Evolutionary conservation across 1,140 invertebrate genomes (phyloP).

Genomic region (Drosophila bipectinata): DNA sequence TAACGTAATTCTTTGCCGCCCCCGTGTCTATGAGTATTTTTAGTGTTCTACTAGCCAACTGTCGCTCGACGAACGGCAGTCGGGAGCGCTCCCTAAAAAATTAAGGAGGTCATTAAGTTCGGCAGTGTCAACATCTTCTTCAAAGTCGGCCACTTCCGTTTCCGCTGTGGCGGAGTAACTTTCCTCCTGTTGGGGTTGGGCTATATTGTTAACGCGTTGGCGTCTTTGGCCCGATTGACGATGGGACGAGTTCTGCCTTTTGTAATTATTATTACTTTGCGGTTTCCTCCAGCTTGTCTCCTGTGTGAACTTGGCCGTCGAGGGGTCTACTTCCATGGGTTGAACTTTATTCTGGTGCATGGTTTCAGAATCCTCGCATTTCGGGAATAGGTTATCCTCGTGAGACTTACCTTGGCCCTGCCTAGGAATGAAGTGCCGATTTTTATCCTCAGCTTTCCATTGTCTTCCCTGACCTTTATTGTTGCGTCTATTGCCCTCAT

Average conservation of each 20-base stretch:
- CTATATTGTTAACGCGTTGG: not conserved
- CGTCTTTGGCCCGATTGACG: slow-evolving; percentile 3
- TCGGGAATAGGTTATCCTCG: no score
- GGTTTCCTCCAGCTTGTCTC: no score
- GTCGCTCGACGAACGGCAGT: slow-evolving; percentile 27
- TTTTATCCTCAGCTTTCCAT: not conserved
- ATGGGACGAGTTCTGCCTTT: not conserved
- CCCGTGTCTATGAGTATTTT: slow-evolving; percentile 31
- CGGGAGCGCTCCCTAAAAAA: slow-evolving; percentile 33
- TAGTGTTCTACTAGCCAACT: slow-evolving; percentile 29
- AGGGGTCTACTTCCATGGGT: not conserved
- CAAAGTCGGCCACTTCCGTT: not conserved
- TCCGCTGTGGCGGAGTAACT: slow-evolving; percentile 2
- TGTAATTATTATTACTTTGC: no score
- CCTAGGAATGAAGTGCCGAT: no score
- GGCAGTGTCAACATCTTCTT: not conserved
- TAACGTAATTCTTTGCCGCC: slow-evolving; percentile 33
- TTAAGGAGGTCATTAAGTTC: not conserved
- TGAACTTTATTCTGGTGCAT: no score
- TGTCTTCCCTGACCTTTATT: no score
- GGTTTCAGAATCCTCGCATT: no score
- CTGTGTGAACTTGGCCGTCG: no score
- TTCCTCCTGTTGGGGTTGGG: not conserved
- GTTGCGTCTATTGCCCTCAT: no score
- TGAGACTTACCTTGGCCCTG: not conserved